phyloP scores from a whole-genome alignment of 1,140 invertebrate species.

The Drosophila bipectinata region DNA sequence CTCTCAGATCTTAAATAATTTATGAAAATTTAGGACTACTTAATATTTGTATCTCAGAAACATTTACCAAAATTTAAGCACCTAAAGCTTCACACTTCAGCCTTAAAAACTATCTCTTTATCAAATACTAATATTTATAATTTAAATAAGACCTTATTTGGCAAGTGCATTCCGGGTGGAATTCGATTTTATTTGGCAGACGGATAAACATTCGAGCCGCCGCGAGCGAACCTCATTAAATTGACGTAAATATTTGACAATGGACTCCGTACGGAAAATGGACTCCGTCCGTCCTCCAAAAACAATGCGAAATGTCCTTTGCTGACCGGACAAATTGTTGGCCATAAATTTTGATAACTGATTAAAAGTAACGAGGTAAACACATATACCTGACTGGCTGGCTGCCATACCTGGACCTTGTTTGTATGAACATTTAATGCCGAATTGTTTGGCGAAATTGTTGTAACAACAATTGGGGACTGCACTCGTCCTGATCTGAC shows the following conservation, averaged over 20 bases:
- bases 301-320: slow-evolving; percentile 37
- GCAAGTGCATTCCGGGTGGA: not conserved
- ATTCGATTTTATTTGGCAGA: slow-evolving; percentile 17
- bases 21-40: too few relatives aligned
- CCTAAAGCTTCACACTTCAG: not conserved
- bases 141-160: not conserved
- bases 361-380: slow-evolving; percentile 73
- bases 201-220: not conserved
- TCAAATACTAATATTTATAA: not conserved
- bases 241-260: slow-evolving; percentile 60
- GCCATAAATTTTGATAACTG: slow-evolving; percentile 70
- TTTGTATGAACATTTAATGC: slow-evolving; percentile 34
- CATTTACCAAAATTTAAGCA: too few relatives aligned
- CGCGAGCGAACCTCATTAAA: slow-evolving; percentile 60
- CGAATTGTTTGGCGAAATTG: slow-evolving; percentile 33
- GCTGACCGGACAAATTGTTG: slow-evolving; percentile 61
- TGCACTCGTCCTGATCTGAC: slow-evolving; percentile 11
- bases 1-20: too few relatives aligned
- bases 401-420: not conserved
- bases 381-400: slow-evolving; percentile 47
- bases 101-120: not conserved
- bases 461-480: slow-evolving; percentile 23
- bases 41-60: too few relatives aligned
- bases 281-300: not conserved
- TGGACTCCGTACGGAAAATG: slow-evolving; percentile 29